Percentiles rank a stretch among this genome's conserved stretches.
Evolutionary conservation across 2,888 invertebrate genomes (phyloP).

Genomic region (Stenoptilia bipunctidactyla): DNA sequence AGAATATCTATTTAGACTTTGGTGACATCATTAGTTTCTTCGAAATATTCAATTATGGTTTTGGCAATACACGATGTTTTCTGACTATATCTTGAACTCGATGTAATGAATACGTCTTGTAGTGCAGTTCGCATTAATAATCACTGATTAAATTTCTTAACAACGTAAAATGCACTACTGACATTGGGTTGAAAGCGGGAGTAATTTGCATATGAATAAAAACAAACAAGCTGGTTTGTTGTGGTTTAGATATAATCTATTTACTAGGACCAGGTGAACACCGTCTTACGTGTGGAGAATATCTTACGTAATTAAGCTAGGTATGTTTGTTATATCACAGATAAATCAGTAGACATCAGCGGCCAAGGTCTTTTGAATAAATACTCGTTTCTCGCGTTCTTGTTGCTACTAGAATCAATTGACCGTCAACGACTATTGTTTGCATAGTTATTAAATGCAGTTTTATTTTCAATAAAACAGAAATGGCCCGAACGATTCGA

Average conservation of each 20-base stretch:
- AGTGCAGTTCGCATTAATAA: too few relatives aligned
- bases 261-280: neutral
- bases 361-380: conserved; percentile 22
- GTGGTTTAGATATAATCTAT: too few relatives aligned
- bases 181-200: too few relatives aligned
- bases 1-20: neutral
- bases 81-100: too few relatives aligned
- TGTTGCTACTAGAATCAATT: conserved; percentile 32
- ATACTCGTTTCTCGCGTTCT: conserved; percentile 9
- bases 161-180: too few relatives aligned
- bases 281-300: conserved; percentile 26
- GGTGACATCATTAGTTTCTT: conserved; percentile 1
- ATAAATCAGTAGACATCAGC: conserved; percentile 1
- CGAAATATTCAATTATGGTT: neutral
- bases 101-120: too few relatives aligned
- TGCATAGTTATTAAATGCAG: too few relatives aligned
- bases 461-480: too few relatives aligned
- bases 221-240: too few relatives aligned
- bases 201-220: too few relatives aligned
- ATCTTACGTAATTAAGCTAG: conserved; percentile 27
- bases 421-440: conserved; percentile 13
- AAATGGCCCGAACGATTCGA: too few relatives aligned
- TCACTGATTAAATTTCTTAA: too few relatives aligned
- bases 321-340: neutral
- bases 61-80: neutral